These are phyloP conservation scores for Petroica traversi DNA, from an alignment of 2,113 vertebrate species.

Conservation along the genomic window DNA sequence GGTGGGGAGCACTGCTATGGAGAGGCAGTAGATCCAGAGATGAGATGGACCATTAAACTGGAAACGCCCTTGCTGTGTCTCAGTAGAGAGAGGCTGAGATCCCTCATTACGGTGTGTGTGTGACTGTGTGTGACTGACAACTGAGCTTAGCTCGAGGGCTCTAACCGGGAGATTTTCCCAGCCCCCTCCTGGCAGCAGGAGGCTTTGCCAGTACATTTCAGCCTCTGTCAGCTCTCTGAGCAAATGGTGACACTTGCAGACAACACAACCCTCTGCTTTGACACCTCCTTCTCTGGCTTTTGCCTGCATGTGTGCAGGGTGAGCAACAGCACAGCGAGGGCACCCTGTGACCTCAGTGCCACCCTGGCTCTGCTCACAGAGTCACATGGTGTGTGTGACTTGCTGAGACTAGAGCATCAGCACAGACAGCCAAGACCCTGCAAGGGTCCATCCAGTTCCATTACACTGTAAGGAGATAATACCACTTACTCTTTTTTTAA, in stretches of 20 bases:
- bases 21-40: slow-evolving; percentile 31
- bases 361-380: not conserved
- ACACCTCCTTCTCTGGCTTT: not conserved
- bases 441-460: slow-evolving; percentile 51
- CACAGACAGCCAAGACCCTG: not conserved
- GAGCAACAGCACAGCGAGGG: not conserved
- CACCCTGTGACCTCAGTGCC: not conserved
- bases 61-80: slow-evolving; percentile 57
- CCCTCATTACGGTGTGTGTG: not conserved
- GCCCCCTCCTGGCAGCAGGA: not conserved
- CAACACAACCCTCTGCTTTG: not conserved
- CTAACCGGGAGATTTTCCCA: not conserved
- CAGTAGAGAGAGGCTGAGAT: slow-evolving; percentile 28
- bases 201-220: not conserved
- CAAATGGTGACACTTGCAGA: not conserved
- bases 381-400: not conserved
- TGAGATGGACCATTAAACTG: slow-evolving; percentile 40
- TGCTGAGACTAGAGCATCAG: not conserved
- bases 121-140: not conserved
- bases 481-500: slow-evolving; percentile 11
- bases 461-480: slow-evolving; percentile 57
- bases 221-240: not conserved
- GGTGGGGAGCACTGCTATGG: not conserved
- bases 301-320: not conserved
- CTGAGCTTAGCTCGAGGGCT: not conserved